Base-by-base conservation (phyloP, 2,113 vertebrate genomes). In the Clarias gariepinus region DNA sequence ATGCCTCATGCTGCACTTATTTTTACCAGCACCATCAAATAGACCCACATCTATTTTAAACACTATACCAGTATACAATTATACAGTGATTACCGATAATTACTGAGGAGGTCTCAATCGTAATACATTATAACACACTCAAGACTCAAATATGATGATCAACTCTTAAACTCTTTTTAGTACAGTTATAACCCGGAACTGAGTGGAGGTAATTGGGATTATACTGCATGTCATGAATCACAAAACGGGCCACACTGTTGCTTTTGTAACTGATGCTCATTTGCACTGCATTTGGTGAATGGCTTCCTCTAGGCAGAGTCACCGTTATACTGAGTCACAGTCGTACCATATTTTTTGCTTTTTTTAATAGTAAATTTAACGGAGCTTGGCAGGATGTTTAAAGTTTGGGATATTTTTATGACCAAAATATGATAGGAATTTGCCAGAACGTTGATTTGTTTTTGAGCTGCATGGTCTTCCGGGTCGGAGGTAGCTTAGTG, bases 1-100 rank as follows among this genome's bases (percentile, higher is more conserved):
- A 60, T 30, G 3, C 82, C 81, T 18, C n/a, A 82, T 79, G 52
- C 53, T 74, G 53, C 61, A 77, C 33, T 53, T 68, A 86, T 83
- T 83, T 33, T 25, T 68, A 74, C 10, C 36, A 74, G 16, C 36
- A 74, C 36, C 33, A 73, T 73, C 33, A 23, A 47, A 47, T 47
- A 47, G 47, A 47, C 11, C 33, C 9, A 21, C 33, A 9, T 41
- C 18, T 41, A 73, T 73, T 73, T 73, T 73, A 8, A 73, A 73
- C 33, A 73, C 33, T 41, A 23, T 73, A 58, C 57, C 18, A 80
- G 28, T 33, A 57, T 23, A 71, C 55, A 74, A 1, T 13, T 82
- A 4, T 25, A 63, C n/a, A 74, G 18, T 69, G 18, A 69, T 69
- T 33, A 18, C 30, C 8, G 15, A 30, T 33, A 18, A 52, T 68